Evolutionary conservation across 2,797 vertebrate genomes (phyloP).

Genomic region (Enteromius anoplus): DNA sequence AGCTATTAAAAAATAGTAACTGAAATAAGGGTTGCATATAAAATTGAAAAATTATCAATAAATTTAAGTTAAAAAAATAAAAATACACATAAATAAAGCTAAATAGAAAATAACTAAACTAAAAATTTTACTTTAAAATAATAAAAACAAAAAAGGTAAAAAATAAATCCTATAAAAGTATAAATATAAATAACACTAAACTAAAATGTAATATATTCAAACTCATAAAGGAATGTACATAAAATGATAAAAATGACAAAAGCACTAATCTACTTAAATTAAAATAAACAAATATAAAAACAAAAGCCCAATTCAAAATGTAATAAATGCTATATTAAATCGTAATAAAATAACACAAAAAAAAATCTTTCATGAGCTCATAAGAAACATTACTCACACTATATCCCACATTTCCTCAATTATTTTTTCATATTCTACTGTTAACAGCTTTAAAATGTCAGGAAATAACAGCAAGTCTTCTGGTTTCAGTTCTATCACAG

Average conservation of each 20-base stretch:
- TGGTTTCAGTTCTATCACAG: constrained; percentile 14
- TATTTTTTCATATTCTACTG: neutral
- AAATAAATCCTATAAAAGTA: neutral
- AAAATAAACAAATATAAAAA: neutral
- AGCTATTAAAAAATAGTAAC: neutral
- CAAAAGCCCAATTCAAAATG: neutral
- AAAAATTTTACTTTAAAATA: too few relatives aligned
- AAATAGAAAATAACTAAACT: neutral
- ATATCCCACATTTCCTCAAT: neutral
- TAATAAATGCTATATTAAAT: neutral
- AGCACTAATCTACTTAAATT: neutral
- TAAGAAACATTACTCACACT: neutral
- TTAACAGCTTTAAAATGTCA: neutral
- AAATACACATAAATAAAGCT: neutral
- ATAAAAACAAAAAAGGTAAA: neutral
- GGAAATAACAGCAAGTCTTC: neutral
- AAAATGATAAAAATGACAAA: too few relatives aligned
- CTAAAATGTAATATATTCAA: neutral
- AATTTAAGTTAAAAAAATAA: too few relatives aligned
- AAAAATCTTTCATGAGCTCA: neutral
- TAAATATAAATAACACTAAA: neutral
- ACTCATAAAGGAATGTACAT: neutral
- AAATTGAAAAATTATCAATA: too few relatives aligned
- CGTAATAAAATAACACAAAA: neutral
- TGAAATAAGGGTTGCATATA: neutral